Base-by-base conservation (phyloP, 2,113 vertebrate species). In the Actenoides lindsayi region DNA sequence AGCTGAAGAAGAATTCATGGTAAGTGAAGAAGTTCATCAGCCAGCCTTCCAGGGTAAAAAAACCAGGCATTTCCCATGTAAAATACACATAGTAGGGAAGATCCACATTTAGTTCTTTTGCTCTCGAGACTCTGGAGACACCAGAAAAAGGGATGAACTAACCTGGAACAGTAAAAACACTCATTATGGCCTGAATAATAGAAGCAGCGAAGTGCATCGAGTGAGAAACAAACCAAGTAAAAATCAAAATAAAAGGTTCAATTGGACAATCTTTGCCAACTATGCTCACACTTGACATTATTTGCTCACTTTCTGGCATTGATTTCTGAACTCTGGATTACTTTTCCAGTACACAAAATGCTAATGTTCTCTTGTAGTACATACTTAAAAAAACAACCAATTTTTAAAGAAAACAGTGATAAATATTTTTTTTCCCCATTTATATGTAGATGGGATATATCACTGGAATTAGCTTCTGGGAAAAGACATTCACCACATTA, bases 391-490 rank as follows among this genome's bases (percentile, higher is more conserved):
- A 77, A 81, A 23, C 11, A 18, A 76, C 2, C 51, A 46, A 16
- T 75, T 78, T 75, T 67, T 59, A 81, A 51, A 82, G 62, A 81
- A 89, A 82, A 54, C 16, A 63, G 20, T 37, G 30, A 69, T 48
- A 25, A 35, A 11, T 39, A 11, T 42, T 42, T 62, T 27, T 30
- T 19, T 31, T 33, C 31, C 31, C 30, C 5, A 41, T 82, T 93
- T 94, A 80, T 70, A 51, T 7, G 56, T 94, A 81, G 35, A 93
- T 89, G 56, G 85, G 41, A 93, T 84, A 90, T 69, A 79, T 83
- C 91, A 90, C 91, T 95, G 50, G 82, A 96, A 94, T 93, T 74
- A 74, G 31, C 79, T 97, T 95, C 89, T 95, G 79, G 56, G 70
- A 90, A 92, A 91, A 95, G 65, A 85, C 51, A 83, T 70, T 42